These are phyloP conservation scores for Heteractis magnifica DNA, from an alignment of 92 coral and sea anemone species.

Conservation along the genomic window DNA sequence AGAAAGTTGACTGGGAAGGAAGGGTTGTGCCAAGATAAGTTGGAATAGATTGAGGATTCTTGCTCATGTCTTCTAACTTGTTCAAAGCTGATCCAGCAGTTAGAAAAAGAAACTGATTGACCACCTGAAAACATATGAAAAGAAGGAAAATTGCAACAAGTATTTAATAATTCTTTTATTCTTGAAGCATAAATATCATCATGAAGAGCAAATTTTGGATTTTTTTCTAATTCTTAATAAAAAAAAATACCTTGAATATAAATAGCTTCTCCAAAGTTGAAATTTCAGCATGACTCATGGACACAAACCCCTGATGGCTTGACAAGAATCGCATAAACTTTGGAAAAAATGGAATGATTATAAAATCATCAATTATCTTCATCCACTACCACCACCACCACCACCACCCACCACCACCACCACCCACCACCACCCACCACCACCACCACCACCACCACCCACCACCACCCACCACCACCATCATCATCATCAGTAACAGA, in stretches of 20 bases:
- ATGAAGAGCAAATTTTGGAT: too few species aligned
- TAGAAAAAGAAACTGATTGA: conserved; percentile 85
- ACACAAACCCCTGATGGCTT: conserved; percentile 61
- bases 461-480: background rate
- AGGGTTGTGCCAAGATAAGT: conserved; percentile 65
- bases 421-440: too few species aligned
- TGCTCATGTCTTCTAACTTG: conserved; percentile 48
- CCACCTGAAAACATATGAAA: conserved; percentile 45
- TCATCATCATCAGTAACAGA: background rate
- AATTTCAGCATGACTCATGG: conserved; percentile 70
- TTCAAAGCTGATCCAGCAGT: conserved; percentile 71
- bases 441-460: background rate
- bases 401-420: too few species aligned
- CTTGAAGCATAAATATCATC: background rate
- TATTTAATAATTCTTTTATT: background rate
- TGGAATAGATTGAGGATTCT: conserved; percentile 72
- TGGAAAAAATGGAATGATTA: background rate
- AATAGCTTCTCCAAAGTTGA: conserved; percentile 84
- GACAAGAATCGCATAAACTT: conserved; percentile 74
- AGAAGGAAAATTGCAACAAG: background rate
- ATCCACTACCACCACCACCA: background rate
- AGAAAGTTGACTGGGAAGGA: conserved; percentile 90
- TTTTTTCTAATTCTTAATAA: background rate
- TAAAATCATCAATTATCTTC: background rate
- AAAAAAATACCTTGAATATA: conserved; percentile 51